Evolutionary conservation across 23 tunicate genomes (phyloP).

Genomic region (Ciona savignyi): DNA sequence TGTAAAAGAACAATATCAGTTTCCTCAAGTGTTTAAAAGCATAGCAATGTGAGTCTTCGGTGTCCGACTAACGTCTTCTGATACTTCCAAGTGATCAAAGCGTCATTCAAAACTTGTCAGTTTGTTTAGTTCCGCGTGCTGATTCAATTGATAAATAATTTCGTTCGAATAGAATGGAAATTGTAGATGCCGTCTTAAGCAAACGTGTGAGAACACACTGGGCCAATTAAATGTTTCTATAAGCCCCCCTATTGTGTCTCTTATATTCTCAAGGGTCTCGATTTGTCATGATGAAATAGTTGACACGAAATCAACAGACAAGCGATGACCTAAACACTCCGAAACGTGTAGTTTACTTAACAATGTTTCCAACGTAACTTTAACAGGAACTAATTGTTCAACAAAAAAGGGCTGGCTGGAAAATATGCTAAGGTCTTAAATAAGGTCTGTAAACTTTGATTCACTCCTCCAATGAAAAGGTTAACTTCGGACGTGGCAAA

Average conservation of each 20-base stretch:
- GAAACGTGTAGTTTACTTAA: not conserved
- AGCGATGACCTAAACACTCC: not conserved
- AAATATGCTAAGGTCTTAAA: too few relatives aligned
- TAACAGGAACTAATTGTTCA: too few relatives aligned
- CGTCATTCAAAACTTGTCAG: slow-evolving; percentile 1
- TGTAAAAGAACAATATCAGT: not conserved
- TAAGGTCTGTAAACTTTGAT: too few relatives aligned
- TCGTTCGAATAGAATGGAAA: slow-evolving; percentile 1
- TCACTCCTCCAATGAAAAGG: too few relatives aligned
- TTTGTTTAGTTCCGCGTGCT: slow-evolving; percentile 1
- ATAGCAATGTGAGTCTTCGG: not conserved
- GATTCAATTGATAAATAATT: not conserved
- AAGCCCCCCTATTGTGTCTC: not conserved
- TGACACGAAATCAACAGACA: not conserved
- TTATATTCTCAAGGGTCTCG: slow-evolving; percentile 1
- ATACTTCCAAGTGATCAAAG: not conserved
- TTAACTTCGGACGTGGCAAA: too few relatives aligned
- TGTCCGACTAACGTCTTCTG: not conserved
- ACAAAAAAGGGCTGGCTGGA: too few relatives aligned
- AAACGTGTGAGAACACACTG: not conserved
- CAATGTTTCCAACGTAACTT: too few relatives aligned
- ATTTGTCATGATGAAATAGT: not conserved
- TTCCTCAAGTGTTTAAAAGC: slow-evolving; percentile 1
- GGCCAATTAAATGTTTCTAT: not conserved
- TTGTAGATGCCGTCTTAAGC: not conserved